Evolutionary conservation across 2,888 invertebrate genomes (phyloP).

Genomic region (Doris montereyensis): DNA sequence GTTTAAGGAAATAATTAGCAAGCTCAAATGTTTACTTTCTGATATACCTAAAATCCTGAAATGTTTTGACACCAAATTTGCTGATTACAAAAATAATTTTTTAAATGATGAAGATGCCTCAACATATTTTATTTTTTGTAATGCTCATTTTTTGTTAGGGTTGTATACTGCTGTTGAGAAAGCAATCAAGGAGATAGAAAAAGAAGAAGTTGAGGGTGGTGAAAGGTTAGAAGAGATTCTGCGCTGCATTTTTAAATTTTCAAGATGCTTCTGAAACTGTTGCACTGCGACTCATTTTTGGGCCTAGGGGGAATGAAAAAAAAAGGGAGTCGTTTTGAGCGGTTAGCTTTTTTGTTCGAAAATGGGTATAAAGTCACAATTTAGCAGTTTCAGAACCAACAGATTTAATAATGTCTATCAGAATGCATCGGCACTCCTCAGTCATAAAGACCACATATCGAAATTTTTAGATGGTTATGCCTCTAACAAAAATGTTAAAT

Average conservation of each 20-base stretch:
- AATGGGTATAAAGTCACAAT: neutral
- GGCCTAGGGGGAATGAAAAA: conserved; percentile 6
- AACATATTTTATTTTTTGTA: neutral
- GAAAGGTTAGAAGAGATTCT: neutral
- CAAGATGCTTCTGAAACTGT: neutral
- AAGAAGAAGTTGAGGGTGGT: neutral
- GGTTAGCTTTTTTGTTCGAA: neutral
- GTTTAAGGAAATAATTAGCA: neutral
- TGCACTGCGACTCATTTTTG: neutral
- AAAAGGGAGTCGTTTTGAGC: neutral
- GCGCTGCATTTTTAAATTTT: neutral
- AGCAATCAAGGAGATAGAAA: neutral
- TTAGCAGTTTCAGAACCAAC: conserved; percentile 5
- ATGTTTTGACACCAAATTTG: neutral
- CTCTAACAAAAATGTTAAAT: conserved; percentile 1
- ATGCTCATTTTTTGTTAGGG: neutral
- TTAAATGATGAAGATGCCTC: neutral
- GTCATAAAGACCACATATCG: conserved; percentile 4
- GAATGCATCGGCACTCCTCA: neutral
- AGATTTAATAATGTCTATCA: conserved; percentile 4
- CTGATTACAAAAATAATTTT: neutral
- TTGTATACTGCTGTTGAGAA: neutral
- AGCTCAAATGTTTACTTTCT: neutral
- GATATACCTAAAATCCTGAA: neutral
- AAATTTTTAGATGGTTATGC: neutral